Conservation (phyloP, 2,888 invertebrate genomes). For the Orgyia antiqua region DNA sequence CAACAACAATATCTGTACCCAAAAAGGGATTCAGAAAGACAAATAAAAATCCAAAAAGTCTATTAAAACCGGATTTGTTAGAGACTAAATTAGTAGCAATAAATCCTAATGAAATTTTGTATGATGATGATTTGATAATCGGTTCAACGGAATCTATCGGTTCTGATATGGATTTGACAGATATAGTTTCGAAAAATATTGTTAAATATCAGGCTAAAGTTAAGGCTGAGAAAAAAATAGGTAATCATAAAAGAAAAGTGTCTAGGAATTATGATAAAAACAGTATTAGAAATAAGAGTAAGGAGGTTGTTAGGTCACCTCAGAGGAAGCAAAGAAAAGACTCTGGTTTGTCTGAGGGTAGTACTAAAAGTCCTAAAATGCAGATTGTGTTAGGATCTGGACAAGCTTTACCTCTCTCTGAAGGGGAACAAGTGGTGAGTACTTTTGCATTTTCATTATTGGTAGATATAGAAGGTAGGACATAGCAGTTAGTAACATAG, state of each 20-base stretch:
- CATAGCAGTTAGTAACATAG: too few species aligned
- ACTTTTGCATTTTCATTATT: constrained; percentile 3
- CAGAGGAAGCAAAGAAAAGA: constrained; percentile 50
- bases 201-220: constrained; percentile 41
- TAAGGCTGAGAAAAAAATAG: constrained; percentile 52
- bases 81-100: constrained; percentile 29
- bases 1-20: constrained; percentile 58
- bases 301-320: constrained; percentile 51
- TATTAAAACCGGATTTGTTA: constrained; percentile 32
- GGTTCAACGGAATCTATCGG: constrained; percentile 60
- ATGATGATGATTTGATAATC: constrained; percentile 56
- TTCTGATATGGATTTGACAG: constrained; percentile 42
- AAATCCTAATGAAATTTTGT: constrained; percentile 51
- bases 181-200: constrained; percentile 41
- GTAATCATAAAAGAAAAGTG: constrained; percentile 65
- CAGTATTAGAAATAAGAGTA: constrained; percentile 39
- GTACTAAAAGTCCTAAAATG: constrained; percentile 59
- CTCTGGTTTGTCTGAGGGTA: constrained; percentile 56
- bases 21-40: constrained; percentile 46
- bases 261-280: constrained; percentile 46
- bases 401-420: constrained; percentile 73
- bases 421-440: constrained; percentile 79
- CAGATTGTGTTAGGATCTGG: constrained; percentile 74
- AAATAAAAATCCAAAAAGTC: constrained; percentile 37
- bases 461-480: too few species aligned